Percentiles rank a stretch among this genome's conserved stretches.
Evolutionary conservation across 2,113 vertebrate species (phyloP).

Genomic region (Jaculus jaculus): DNA sequence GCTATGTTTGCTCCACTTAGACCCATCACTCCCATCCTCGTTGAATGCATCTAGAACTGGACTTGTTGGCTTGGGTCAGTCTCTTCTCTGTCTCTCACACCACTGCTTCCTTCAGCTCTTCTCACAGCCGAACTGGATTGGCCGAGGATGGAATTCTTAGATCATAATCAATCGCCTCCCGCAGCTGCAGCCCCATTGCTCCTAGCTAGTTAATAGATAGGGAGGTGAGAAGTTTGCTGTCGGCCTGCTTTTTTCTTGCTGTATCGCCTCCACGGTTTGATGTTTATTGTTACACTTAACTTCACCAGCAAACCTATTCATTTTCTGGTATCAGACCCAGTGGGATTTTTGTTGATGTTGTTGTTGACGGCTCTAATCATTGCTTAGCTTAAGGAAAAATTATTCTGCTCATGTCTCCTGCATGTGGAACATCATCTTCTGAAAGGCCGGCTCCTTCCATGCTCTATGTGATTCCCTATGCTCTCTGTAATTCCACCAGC

Average conservation of each 20-base stretch:
- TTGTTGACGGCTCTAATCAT: not conserved
- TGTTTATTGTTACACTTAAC: not conserved
- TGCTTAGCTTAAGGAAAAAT: not conserved
- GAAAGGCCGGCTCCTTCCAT: not conserved
- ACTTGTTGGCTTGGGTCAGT: not conserved
- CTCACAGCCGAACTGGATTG: not conserved
- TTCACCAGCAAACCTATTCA: not conserved
- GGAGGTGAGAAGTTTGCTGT: not conserved
- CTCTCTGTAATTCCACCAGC: not conserved
- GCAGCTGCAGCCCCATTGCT: too few relatives aligned
- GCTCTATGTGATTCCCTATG: too few relatives aligned
- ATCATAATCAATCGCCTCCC: not conserved
- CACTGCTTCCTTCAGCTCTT: not conserved
- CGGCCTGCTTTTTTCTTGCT: not conserved
- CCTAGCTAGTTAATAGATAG: not conserved
- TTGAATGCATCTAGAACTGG: not conserved
- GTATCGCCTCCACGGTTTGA: not conserved
- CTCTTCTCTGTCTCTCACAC: not conserved
- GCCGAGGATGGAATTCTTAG: not conserved
- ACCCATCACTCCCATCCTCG: too few relatives aligned
- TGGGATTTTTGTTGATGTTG: not conserved
- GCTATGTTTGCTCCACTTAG: not conserved
- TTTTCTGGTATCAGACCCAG: not conserved
- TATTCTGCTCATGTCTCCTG: not conserved
- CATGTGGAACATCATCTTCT: not conserved